These are phyloP conservation scores for Ophion obscuratus DNA, from an alignment of 2,888 invertebrate genomes.

Conservation along the genomic window DNA sequence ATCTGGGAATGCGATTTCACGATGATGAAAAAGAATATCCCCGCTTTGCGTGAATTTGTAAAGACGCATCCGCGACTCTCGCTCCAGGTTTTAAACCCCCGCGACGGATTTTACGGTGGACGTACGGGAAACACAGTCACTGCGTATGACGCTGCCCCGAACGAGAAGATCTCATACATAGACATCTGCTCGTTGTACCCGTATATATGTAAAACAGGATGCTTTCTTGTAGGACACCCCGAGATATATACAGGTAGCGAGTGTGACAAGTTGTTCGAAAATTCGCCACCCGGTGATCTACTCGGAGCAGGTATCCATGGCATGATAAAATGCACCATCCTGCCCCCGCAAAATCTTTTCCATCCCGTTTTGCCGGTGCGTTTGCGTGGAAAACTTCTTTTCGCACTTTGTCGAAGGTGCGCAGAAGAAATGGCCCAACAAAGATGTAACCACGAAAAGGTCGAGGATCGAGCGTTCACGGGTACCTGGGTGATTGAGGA, in stretches of 20 bases:
- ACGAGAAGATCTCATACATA: not conserved
- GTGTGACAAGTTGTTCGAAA: not conserved
- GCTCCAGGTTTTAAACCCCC: too few relatives aligned
- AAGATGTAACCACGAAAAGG: slow-evolving; percentile 75
- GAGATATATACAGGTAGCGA: too few relatives aligned
- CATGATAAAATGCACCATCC: slow-evolving; percentile 69
- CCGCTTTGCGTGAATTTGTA: too few relatives aligned
- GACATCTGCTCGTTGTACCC: too few relatives aligned
- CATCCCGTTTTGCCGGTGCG: slow-evolving; percentile 75
- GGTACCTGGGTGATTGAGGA: slow-evolving; percentile 80
- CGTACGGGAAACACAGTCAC: too few relatives aligned
- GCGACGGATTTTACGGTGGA: too few relatives aligned
- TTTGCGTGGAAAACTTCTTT: slow-evolving; percentile 70
- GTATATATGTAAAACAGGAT: too few relatives aligned
- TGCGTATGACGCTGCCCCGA: not conserved
- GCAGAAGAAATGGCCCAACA: slow-evolving; percentile 69
- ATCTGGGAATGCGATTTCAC: too few relatives aligned
- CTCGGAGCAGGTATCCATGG: slow-evolving; percentile 64
- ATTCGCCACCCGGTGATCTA: too few relatives aligned
- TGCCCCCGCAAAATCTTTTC: slow-evolving; percentile 72
- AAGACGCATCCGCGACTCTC: too few relatives aligned
- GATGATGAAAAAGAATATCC: too few relatives aligned
- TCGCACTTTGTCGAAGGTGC: slow-evolving; percentile 78
- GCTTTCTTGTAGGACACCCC: too few relatives aligned
- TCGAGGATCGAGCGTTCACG: slow-evolving; percentile 67